Percentiles rank a stretch among this genome's conserved stretches.
Evolutionary conservation across 2,797 vertebrate species (phyloP).

Genomic region (Thaleichthys pacificus): DNA sequence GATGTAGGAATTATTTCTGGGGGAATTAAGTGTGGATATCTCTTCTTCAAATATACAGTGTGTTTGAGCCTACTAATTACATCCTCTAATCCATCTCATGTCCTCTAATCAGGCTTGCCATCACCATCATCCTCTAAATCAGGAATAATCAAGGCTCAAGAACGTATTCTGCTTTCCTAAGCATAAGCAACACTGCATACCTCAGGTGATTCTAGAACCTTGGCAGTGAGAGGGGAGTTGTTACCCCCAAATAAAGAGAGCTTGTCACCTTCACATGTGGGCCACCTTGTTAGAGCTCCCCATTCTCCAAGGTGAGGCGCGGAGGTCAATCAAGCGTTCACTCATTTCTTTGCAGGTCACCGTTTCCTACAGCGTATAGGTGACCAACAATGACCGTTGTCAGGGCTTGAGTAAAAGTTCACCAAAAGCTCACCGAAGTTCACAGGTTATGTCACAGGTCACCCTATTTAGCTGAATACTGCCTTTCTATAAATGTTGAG

Average conservation of each 20-base stretch:
- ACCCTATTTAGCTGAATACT: neutral
- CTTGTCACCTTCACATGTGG: neutral
- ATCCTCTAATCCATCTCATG: too few relatives aligned
- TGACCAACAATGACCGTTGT: slow-evolving; percentile 22
- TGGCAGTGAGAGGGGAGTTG: slow-evolving; percentile 11
- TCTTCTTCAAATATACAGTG: too few relatives aligned
- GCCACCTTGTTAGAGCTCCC: slow-evolving; percentile 9
- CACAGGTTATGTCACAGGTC: slow-evolving; percentile 27
- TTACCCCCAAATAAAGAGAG: slow-evolving; percentile 13
- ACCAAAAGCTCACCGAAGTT: neutral
- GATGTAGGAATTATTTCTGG: too few relatives aligned
- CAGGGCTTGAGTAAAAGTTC: slow-evolving; percentile 25
- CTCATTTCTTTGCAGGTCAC: slow-evolving; percentile 32
- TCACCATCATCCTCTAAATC: too few relatives aligned
- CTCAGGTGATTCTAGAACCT: neutral
- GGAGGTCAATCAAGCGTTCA: slow-evolving; percentile 19
- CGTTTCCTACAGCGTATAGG: slow-evolving; percentile 15
- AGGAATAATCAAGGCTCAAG: too few relatives aligned
- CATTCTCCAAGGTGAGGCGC: slow-evolving; percentile 27
- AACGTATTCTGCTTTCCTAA: slow-evolving; percentile 19
- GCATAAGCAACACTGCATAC: slow-evolving; percentile 5
- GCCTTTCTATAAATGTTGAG: neutral
- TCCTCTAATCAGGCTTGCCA: too few relatives aligned
- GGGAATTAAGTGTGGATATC: too few relatives aligned
- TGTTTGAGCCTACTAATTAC: too few relatives aligned